Conservation (phyloP, 64 coral and sea anemone genomes). For the Astreopora myriophthalma region DNA sequence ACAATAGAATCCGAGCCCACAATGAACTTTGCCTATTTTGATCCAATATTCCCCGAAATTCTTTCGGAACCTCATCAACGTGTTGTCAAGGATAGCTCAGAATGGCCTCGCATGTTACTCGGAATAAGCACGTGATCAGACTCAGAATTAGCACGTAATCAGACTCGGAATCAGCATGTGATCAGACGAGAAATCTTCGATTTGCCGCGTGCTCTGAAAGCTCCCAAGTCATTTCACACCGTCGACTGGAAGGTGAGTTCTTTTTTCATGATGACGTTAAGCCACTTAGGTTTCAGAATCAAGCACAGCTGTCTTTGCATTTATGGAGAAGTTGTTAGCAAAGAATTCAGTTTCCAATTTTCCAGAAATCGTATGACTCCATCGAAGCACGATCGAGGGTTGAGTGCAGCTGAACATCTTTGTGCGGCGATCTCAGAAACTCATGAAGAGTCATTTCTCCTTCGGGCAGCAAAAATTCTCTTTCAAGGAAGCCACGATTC, state of each 20-base stretch:
- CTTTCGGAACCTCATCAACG: neutral
- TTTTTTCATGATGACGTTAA: neutral
- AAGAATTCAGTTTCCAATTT: slow-evolving; percentile 3
- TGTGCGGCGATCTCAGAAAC: neutral
- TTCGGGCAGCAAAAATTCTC: slow-evolving; percentile 10
- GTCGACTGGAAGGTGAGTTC: slow-evolving; percentile 3
- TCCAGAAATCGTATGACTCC: neutral
- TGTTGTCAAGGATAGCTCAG: neutral
- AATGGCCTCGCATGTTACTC: slow-evolving; percentile 22
- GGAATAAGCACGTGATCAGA: slow-evolving; percentile 12
- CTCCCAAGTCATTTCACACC: neutral
- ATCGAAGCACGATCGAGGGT: neutral
- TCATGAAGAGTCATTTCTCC: neutral
- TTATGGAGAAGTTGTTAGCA: slow-evolving; percentile 34
- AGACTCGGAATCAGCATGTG: slow-evolving; percentile 19
- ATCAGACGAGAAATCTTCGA: slow-evolving; percentile 25
- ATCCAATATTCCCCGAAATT: neutral
- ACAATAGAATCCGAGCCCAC: neutral
- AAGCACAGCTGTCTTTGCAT: slow-evolving; percentile 35
- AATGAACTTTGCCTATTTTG: neutral
- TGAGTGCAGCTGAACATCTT: neutral
- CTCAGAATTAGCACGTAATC: slow-evolving; percentile 5
- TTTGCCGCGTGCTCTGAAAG: neutral
- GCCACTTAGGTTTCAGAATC: slow-evolving; percentile 1
- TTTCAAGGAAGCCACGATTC: slow-evolving; percentile 36